These are phyloP conservation scores for Platycheirus albimanus DNA, from an alignment of 2,888 invertebrate species.

Conservation along the genomic window DNA sequence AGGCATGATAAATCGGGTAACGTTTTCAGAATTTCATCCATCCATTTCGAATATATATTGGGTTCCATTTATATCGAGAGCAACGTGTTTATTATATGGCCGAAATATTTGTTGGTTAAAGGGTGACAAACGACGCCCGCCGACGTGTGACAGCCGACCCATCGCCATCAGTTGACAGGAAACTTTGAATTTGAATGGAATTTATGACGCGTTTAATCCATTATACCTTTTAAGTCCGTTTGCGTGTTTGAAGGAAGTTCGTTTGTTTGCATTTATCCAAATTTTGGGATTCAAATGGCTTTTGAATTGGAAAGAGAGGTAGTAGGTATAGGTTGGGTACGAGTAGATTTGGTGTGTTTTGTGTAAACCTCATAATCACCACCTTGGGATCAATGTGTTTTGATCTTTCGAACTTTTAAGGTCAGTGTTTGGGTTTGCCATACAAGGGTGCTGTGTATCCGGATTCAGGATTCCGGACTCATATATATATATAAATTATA, in stretches of 20 bases:
- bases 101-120: conserved; percentile 4
- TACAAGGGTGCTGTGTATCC: conserved; percentile 27
- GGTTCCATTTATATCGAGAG: conserved; percentile 5
- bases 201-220: conserved; percentile 69
- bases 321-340: too few species aligned
- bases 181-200: conserved; percentile 64
- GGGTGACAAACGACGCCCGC: too few species aligned
- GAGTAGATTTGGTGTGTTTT: too few species aligned
- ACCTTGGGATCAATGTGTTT: conserved; percentile 68
- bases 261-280: conserved; percentile 30
- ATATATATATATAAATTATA: conserved; percentile 54
- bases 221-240: conserved; percentile 59
- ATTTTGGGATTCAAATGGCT: conserved; percentile 48
- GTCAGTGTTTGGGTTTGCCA: conserved; percentile 27
- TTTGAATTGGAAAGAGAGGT: neutral
- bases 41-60: conserved; percentile 20
- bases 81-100: conserved; percentile 59
- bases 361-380: conserved; percentile 62
- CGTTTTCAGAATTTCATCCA: conserved; percentile 25
- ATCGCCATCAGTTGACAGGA: conserved; percentile 66
- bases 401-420: conserved; percentile 58
- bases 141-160: too few species aligned
- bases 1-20: conserved; percentile 56
- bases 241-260: conserved; percentile 17
- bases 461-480: too few species aligned